Evolutionary conservation across 2,113 vertebrate genomes (phyloP).

Genomic region (Lates calcarifer): DNA sequence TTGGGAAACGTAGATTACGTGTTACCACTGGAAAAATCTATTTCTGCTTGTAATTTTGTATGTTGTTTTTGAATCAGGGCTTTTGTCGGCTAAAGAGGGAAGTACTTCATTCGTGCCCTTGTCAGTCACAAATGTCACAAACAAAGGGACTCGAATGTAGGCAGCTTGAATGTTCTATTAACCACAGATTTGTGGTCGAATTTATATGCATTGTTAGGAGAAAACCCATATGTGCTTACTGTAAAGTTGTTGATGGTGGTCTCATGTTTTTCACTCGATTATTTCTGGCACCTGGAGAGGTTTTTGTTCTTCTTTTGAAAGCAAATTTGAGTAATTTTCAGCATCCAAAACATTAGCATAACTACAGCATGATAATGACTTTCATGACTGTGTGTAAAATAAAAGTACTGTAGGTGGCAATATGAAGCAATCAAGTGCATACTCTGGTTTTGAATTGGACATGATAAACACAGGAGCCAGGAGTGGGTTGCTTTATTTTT

Average conservation of each 20-base stretch:
- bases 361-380: conserved; percentile 53
- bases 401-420: conserved; percentile 53
- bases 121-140: conserved; percentile 66
- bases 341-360: conserved; percentile 57
- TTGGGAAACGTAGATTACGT: conserved; percentile 65
- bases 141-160: conserved; percentile 37
- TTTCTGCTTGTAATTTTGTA: conserved; percentile 59
- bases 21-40: conserved; percentile 47
- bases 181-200: conserved; percentile 39
- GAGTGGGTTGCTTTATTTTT: conserved; percentile 7
- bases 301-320: conserved; percentile 30
- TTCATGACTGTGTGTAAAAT: conserved; percentile 45
- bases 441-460: conserved; percentile 58
- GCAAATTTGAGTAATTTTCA: conserved; percentile 57
- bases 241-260: conserved; percentile 41
- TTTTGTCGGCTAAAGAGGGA: conserved; percentile 52
- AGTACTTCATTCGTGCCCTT: conserved; percentile 61
- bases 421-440: conserved; percentile 60
- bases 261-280: conserved; percentile 42
- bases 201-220: conserved; percentile 42
- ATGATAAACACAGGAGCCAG: conserved; percentile 45
- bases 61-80: conserved; percentile 59
- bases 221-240: conserved; percentile 38
- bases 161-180: conserved; percentile 35
- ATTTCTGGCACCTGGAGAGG: conserved; percentile 33